Conservation (phyloP, 2,888 invertebrate genomes). For the Morpho deidamia region DNA sequence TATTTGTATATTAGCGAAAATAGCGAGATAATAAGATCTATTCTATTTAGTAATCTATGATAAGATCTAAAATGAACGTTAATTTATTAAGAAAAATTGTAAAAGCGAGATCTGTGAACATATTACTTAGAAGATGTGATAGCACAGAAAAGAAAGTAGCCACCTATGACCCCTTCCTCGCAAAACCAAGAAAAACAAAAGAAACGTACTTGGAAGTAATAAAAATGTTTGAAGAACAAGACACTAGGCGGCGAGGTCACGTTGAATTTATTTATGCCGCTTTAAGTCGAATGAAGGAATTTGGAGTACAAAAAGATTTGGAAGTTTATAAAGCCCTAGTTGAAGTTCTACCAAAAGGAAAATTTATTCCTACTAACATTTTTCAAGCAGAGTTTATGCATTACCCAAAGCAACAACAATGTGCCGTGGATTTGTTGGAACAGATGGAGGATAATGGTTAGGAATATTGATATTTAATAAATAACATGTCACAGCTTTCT, state of each 20-base stretch:
- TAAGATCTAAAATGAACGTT: slow-evolving; percentile 42
- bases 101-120: slow-evolving; percentile 37
- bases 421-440: slow-evolving; percentile 91
- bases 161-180: slow-evolving; percentile 66
- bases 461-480: not conserved
- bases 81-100: slow-evolving; percentile 51
- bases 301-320: slow-evolving; percentile 91
- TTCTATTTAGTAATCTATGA: no score
- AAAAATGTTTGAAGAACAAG: slow-evolving; percentile 83
- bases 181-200: slow-evolving; percentile 78
- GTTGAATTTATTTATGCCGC: slow-evolving; percentile 97
- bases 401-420: slow-evolving; percentile 97
- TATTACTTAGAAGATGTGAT: slow-evolving; percentile 52
- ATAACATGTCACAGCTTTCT: no score
- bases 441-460: slow-evolving; percentile 96
- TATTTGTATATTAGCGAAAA: no score
- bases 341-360: slow-evolving; percentile 92
- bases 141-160: slow-evolving; percentile 57
- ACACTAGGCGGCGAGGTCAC: slow-evolving; percentile 87
- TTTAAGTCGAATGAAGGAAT: slow-evolving; percentile 91
- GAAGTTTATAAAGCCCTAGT: slow-evolving; percentile 92
- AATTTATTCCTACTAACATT: slow-evolving; percentile 88
- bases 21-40: no score
- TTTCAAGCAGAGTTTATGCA: slow-evolving; percentile 95
- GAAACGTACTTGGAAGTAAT: slow-evolving; percentile 85